Evolutionary conservation across 2,113 vertebrate species (phyloP).

Genomic region (Thalassoma bifasciatum): DNA sequence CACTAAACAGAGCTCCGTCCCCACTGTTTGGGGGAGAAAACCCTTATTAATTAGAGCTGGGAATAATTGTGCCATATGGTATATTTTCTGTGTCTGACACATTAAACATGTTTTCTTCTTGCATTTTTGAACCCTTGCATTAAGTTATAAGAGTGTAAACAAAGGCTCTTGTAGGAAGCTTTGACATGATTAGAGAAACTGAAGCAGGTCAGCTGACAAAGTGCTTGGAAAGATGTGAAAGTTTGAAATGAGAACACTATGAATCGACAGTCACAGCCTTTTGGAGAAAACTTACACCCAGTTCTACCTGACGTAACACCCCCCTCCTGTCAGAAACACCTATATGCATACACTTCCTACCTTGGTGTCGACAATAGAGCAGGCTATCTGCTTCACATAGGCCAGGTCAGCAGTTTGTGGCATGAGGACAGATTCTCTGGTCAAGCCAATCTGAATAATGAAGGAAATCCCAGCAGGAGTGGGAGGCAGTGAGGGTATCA

Average conservation of each 20-base stretch:
- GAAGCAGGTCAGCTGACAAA: not conserved
- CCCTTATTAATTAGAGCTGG: slow-evolving; percentile 16
- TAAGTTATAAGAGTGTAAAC: slow-evolving; percentile 1
- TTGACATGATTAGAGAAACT: not conserved
- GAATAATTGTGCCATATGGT: slow-evolving; percentile 20
- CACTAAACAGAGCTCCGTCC: slow-evolving; percentile 11
- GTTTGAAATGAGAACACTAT: not conserved
- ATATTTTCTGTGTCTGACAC: slow-evolving; percentile 4
- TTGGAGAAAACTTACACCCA: not conserved
- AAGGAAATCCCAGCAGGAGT: slow-evolving; percentile 86
- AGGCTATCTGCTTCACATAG: slow-evolving; percentile 91
- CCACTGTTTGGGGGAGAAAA: slow-evolving; percentile 15
- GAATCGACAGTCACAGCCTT: not conserved
- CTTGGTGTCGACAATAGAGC: slow-evolving; percentile 94
- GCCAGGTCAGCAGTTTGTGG: slow-evolving; percentile 87
- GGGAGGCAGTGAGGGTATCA: slow-evolving; percentile 51
- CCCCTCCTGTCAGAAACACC: slow-evolving; percentile 6
- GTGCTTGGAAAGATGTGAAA: not conserved
- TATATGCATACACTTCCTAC: slow-evolving; percentile 71
- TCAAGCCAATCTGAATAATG: slow-evolving; percentile 92
- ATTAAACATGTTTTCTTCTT: not conserved
- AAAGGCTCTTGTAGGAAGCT: not conserved
- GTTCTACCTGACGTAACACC: slow-evolving; percentile 19
- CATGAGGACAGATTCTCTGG: slow-evolving; percentile 89
- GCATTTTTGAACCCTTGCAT: slow-evolving; percentile 4